phyloP scores from a whole-genome alignment of 2,888 invertebrate genomes.

The Andrena fulva region DNA sequence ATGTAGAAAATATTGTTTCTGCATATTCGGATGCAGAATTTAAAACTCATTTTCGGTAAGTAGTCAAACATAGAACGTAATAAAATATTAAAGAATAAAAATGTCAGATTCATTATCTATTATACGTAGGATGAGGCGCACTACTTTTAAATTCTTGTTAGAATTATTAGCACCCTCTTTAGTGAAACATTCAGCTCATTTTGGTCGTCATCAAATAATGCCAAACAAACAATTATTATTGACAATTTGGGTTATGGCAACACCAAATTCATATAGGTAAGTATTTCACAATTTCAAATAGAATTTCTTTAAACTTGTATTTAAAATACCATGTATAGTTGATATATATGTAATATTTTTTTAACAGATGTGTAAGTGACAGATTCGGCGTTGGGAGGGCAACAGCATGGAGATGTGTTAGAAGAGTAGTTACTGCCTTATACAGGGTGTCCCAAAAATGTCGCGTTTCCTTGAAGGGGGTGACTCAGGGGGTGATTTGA shows the following conservation, averaged over 20 bases:
- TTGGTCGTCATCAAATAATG: too few relatives aligned
- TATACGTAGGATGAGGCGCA: conserved; percentile 3
- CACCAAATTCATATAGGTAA: conserved; percentile 35
- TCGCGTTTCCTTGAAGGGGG: too few relatives aligned
- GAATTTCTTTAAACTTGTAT: not conserved
- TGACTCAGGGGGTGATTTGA: too few relatives aligned
- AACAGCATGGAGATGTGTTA: conserved; percentile 33
- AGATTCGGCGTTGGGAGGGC: conserved; percentile 24
- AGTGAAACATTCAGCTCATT: not conserved
- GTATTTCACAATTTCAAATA: conserved; percentile 8
- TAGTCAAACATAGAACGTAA: too few relatives aligned
- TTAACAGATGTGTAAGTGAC: conserved; percentile 20
- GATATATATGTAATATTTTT: conserved; percentile 6
- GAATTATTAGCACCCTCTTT: conserved; percentile 8
- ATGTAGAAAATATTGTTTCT: too few relatives aligned
- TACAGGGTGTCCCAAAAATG: too few relatives aligned
- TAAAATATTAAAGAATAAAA: too few relatives aligned
- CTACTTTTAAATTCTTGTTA: conserved; percentile 3
- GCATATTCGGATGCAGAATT: too few relatives aligned
- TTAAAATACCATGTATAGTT: not conserved
- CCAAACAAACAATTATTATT: conserved; percentile 22
- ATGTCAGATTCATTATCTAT: conserved; percentile 7
- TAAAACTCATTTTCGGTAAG: too few relatives aligned
- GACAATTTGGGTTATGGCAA: conserved; percentile 17
- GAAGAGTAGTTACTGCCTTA: not conserved